Conservation (phyloP, 1,140 invertebrate species). For the Panagrolaimus sp. region DNA sequence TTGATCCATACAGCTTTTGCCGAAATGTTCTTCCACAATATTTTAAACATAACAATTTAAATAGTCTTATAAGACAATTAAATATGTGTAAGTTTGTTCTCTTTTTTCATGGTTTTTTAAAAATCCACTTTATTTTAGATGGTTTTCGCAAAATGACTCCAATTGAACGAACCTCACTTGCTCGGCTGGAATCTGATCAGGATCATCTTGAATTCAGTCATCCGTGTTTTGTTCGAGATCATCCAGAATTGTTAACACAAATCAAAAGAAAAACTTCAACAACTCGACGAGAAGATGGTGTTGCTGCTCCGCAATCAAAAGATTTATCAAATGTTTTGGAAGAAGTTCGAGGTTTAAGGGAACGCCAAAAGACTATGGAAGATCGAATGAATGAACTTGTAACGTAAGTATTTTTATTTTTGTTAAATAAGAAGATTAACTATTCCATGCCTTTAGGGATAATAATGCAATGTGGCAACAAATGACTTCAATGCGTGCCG, state of each 20-base stretch:
- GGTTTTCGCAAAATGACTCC: conserved; percentile 94
- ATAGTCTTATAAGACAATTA: conserved; percentile 91
- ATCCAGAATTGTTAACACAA: conserved; percentile 65
- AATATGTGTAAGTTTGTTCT: conserved; percentile 99
- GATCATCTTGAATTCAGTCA: conserved; percentile 72
- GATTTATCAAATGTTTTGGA: conserved; percentile 68
- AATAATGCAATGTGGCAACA: conserved; percentile 93
- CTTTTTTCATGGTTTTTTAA: conserved; percentile 91
- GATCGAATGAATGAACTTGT: conserved; percentile 78
- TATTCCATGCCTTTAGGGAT: conserved; percentile 64
- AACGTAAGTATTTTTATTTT: conserved; percentile 59
- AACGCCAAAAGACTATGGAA: conserved; percentile 80
- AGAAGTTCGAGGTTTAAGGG: conserved; percentile 81
- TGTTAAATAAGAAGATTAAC: not conserved
- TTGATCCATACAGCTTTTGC: conserved; percentile 85
- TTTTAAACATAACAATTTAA: conserved; percentile 99
- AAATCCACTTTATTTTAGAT: conserved; percentile 84
- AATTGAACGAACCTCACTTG: conserved; percentile 66
- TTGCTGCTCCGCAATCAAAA: not conserved
- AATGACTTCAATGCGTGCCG: conserved; percentile 78
- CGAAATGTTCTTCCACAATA: conserved; percentile 82
- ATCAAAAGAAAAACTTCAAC: conserved; percentile 41
- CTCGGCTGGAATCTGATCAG: conserved; percentile 49
- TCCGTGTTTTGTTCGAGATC: conserved; percentile 78
- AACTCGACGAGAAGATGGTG: conserved; percentile 15